Evolutionary conservation across 37 sponge, comb jelly and placozoan species (phyloP).

Genomic region (Cladorhizidae sp.): DNA sequence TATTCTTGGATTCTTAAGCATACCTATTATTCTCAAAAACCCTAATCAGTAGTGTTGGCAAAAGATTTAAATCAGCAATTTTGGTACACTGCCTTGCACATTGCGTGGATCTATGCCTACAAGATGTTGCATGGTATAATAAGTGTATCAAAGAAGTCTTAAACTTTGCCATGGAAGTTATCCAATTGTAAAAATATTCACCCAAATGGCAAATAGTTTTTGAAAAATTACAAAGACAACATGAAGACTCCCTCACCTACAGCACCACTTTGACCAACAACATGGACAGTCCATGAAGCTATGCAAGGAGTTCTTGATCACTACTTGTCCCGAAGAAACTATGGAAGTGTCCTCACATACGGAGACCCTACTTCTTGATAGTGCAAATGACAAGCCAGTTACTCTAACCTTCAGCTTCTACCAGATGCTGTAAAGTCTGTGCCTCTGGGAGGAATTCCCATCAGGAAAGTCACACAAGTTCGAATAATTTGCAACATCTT

Average conservation of each 20-base stretch:
- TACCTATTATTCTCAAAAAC: too few relatives aligned
- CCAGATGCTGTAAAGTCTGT: neutral
- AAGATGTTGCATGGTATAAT: neutral
- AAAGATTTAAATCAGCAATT: neutral
- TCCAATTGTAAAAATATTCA: slow-evolving; percentile 17
- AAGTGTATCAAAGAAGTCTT: slow-evolving; percentile 13
- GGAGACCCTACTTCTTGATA: too few relatives aligned
- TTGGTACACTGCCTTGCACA: neutral
- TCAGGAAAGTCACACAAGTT: neutral
- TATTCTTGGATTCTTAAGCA: too few relatives aligned
- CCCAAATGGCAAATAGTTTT: slow-evolving; percentile 4
- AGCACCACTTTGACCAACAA: neutral
- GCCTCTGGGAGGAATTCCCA: neutral
- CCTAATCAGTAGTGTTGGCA: too few relatives aligned
- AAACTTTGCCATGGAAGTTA: slow-evolving; percentile 18
- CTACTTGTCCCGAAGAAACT: neutral
- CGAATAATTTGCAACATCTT: neutral
- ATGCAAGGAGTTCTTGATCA: neutral
- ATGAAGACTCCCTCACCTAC: neutral
- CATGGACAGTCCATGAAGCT: neutral
- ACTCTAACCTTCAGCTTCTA: neutral
- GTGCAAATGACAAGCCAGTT: too few relatives aligned
- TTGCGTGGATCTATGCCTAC: neutral
- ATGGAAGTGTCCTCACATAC: neutral
- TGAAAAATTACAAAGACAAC: neutral